Evolutionary conservation across 1,140 invertebrate species (phyloP), one percentile per base, ranked within the genome.

Genomic region (Archegozetes longisetosus): DNA sequence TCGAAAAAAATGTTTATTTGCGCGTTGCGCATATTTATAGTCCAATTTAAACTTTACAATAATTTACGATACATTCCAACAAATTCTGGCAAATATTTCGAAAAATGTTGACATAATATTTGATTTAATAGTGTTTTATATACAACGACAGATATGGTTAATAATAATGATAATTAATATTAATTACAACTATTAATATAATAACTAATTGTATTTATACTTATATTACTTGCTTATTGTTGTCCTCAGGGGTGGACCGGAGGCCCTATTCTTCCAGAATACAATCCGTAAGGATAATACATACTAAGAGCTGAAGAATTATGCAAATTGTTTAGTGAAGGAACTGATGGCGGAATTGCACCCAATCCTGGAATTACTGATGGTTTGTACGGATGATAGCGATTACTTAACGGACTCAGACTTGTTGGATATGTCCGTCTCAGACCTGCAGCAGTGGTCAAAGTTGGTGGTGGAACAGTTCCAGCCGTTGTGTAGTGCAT

Each of bases 341-440:
- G 4, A 40, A 40, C 32, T 6, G 6, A 6, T 6, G 32, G 77
- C 75, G 65, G 79, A 77, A 29, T 80, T 77, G 74, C 83, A 84
- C 74, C 85, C 83, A 65, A 82, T 79, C 70, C 82, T 82, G 66
- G 59, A 12, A 70, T 67, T 23, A 64, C 27, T 32, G 64, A 52
- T 1, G 86, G 61, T 32, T 60, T 75, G 3, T 83, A 80, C 1
- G 80, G 79, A 58, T 62, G 67, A 64, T 58, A 62, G 27, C 60
- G 59, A 26, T 47, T 66, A 32, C 53, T 62, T 12, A 61, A 60
- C 13, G 59, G 63, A 48, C 61, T 62, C 23, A 65, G 46, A 47
- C 64, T 65, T 27, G 64, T 65, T 17, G 64, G 64, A 55, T 65
- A 65, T 51, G 63, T 60, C 20, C 64, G 51, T 51, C 64, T 53